phyloP scores from a whole-genome alignment of 1,140 invertebrate species.

The Potamilus streckersoni region DNA sequence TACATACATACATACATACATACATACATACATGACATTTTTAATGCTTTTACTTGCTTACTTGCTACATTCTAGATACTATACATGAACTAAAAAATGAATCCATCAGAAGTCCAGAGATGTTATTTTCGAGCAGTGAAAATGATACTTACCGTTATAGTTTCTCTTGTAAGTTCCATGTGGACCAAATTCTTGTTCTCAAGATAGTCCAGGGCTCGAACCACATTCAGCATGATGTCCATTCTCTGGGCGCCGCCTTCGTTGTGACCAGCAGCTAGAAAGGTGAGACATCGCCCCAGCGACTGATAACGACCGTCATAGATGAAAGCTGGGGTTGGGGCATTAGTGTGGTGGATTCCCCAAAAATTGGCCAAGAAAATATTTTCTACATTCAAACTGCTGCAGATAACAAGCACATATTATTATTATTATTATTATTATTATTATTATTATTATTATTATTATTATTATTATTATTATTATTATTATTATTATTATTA shows the following conservation, averaged over 20 bases:
- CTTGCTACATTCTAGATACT: neutral
- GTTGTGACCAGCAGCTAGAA: neutral
- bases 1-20: no score
- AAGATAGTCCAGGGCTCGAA: slow-evolving; percentile 3
- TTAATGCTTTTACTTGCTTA: neutral
- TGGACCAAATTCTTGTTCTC: slow-evolving; percentile 22
- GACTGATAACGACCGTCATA: slow-evolving; percentile 11
- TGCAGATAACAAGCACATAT: no score
- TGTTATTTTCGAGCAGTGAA: neutral
- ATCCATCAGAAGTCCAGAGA: no score
- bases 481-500: no score
- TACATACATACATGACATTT: neutral
- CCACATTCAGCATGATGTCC: slow-evolving; percentile 1
- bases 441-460: no score
- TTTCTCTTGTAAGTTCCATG: slow-evolving; percentile 15
- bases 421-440: no score
- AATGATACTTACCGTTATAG: slow-evolving; percentile 13
- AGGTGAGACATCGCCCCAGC: neutral
- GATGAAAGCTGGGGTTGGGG: slow-evolving; percentile 19
- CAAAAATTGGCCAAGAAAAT: slow-evolving; percentile 18
- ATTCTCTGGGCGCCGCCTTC: neutral
- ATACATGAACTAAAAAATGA: neutral
- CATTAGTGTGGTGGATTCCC: slow-evolving; percentile 25
- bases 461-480: no score
- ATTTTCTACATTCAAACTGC: neutral